Evolutionary conservation across 2,888 invertebrate genomes (phyloP).

Genomic region (Prosapia bicincta): DNA sequence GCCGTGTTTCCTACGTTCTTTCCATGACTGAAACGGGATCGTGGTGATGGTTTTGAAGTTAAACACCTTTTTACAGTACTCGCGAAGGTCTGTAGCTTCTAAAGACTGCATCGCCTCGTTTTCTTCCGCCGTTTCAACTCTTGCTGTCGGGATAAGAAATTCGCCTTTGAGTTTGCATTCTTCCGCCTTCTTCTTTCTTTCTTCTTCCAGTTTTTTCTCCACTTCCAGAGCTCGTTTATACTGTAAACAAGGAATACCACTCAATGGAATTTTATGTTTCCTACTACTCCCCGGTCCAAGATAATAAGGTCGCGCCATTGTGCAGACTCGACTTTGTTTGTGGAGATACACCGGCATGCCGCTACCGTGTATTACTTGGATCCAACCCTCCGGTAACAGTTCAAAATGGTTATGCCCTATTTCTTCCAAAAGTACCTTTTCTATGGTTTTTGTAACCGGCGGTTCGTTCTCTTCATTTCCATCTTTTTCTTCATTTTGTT

Average conservation of each 20-base stretch:
- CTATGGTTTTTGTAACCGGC: background rate
- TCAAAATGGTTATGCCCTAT: constrained; percentile 90
- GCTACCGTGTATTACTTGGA: constrained; percentile 90
- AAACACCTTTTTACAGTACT: constrained; percentile 83
- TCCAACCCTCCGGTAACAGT: constrained; percentile 96
- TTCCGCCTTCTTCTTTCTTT: constrained; percentile 47
- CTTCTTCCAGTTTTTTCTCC: constrained; percentile 54
- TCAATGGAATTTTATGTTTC: constrained; percentile 65
- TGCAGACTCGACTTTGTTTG: constrained; percentile 81
- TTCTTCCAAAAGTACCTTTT: constrained; percentile 47
- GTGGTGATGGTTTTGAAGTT: constrained; percentile 72
- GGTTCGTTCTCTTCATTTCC: background rate
- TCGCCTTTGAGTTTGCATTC: constrained; percentile 26
- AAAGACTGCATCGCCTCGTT: constrained; percentile 80
- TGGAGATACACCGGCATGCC: constrained; percentile 97
- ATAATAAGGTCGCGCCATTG: constrained; percentile 91
- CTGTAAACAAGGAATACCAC: constrained; percentile 90
- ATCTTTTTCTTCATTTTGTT: constrained; percentile 15
- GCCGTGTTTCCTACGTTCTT: constrained; percentile 79
- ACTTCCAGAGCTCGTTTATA: constrained; percentile 77
- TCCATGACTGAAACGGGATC: constrained; percentile 70
- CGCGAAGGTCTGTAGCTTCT: constrained; percentile 67
- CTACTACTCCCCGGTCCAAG: constrained; percentile 89
- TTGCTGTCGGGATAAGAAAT: constrained; percentile 60
- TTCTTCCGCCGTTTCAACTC: constrained; percentile 84